Evolutionary conservation across 2,113 vertebrate genomes (phyloP).

Genomic region (Pachypanchax playfairii): DNA sequence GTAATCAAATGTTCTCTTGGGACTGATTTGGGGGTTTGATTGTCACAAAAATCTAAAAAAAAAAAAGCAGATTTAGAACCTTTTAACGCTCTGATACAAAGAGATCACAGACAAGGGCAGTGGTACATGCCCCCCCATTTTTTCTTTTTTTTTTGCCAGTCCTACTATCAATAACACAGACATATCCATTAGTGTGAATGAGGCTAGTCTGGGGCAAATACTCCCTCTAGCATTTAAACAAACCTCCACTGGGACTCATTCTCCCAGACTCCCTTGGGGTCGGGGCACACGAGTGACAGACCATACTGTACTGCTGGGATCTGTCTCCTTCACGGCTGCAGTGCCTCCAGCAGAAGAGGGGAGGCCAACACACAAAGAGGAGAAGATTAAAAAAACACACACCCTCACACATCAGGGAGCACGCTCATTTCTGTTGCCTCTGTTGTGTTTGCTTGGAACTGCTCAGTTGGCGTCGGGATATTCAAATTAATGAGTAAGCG

Average conservation of each 20-base stretch:
- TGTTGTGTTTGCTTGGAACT: constrained; percentile 51
- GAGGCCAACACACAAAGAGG: constrained; percentile 26
- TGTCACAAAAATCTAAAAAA: neutral
- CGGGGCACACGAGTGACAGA: constrained; percentile 54
- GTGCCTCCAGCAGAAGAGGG: constrained; percentile 35
- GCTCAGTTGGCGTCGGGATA: constrained; percentile 53
- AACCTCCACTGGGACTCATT: constrained; percentile 71
- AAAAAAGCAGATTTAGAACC: too few species aligned
- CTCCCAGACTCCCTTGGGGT: constrained; percentile 74
- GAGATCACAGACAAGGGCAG: constrained; percentile 46
- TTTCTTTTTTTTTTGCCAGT: constrained; percentile 44
- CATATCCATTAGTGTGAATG: constrained; percentile 70
- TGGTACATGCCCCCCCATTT: constrained; percentile 46
- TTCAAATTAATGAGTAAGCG: constrained; percentile 76
- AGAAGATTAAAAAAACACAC: constrained; percentile 39
- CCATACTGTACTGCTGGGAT: constrained; percentile 51
- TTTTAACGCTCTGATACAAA: constrained; percentile 19
- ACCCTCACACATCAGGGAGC: constrained; percentile 57
- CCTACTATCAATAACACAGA: constrained; percentile 72
- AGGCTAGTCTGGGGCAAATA: constrained; percentile 66
- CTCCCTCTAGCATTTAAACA: constrained; percentile 77
- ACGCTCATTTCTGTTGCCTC: constrained; percentile 25
- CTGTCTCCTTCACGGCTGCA: constrained; percentile 55
- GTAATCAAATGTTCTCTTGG: too few species aligned
- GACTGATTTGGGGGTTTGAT: neutral